Conservation (phyloP, 2,888 invertebrate genomes). For the Sphaeridia pumilis region DNA sequence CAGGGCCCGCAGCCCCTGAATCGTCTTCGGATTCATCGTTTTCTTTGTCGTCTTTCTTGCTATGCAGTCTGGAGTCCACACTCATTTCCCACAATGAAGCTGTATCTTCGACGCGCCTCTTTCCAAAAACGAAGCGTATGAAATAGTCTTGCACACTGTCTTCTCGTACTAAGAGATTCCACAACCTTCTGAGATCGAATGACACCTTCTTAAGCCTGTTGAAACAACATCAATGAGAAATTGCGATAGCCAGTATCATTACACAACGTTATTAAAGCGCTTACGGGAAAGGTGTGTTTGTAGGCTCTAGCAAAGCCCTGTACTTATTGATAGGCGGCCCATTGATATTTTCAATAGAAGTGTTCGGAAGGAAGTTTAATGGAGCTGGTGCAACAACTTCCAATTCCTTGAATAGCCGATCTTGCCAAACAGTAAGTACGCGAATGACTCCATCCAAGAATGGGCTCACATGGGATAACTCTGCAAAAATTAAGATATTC, state of each 20-base stretch:
- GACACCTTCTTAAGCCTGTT: conserved; percentile 49
- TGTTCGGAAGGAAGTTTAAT: conserved; percentile 77
- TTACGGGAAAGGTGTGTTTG: conserved; percentile 86
- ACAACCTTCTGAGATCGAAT: conserved; percentile 53
- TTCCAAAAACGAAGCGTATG: conserved; percentile 86
- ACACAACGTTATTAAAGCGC: conserved; percentile 34
- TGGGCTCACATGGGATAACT: conserved; percentile 53
- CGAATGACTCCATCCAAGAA: conserved; percentile 79
- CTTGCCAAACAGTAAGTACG: conserved; percentile 80
- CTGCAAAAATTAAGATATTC: not conserved
- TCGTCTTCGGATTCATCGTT: conserved; percentile 27
- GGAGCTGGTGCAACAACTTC: conserved; percentile 68
- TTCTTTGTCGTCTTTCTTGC: conserved; percentile 18
- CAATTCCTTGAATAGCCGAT: conserved; percentile 60
- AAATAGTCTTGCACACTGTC: conserved; percentile 88
- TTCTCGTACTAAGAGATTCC: conserved; percentile 87
- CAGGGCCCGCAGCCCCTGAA: conserved; percentile 47
- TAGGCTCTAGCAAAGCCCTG: conserved; percentile 75
- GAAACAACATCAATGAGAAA: not conserved
- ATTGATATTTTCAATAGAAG: conserved; percentile 60
- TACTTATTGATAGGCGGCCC: conserved; percentile 81
- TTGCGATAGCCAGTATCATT: not conserved
- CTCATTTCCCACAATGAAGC: conserved; percentile 42
- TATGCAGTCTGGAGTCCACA: conserved; percentile 21
- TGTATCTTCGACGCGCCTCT: conserved; percentile 47